Base-by-base conservation (phyloP, 2,113 vertebrate genomes). In the Aspidoscelis tigris region DNA sequence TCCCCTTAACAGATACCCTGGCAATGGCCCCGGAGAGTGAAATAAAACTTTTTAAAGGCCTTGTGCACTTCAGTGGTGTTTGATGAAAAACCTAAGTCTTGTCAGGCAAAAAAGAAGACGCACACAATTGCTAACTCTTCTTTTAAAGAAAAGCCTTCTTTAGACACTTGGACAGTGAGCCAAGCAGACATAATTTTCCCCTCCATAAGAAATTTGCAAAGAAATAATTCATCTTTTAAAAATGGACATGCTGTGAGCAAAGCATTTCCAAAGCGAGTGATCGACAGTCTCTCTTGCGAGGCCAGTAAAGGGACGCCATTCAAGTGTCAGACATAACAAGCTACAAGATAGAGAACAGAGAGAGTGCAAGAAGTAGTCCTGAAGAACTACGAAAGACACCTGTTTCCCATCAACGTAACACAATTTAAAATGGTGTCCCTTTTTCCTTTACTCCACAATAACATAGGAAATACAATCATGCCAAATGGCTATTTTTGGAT, bases 351-450 rank as follows among this genome's bases (percentile, higher is more conserved):
- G 53, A 81, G 21, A 80, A 64, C 68, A 65, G 21, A 53, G 43
- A 69, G 5, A n/a, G n/a, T 26, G 21, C 74, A 77, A 43, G n/a
- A 53, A 44, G 78, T 14, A 71, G 44, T 16, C 12, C 43, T 73
- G 11, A 41, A 47, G 12, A 18, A 14, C 39, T 69, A 24, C 14
- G 70, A 71, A 64, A 58, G 65, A 16, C 84, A 64, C 26, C 73
- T 81, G 50, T 86, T 86, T 70, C 39, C 26, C 50, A 71, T 81
- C 73, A 81, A 11, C 9, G 5, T 58, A n/a, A 81, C 7, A 20
- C 16, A 21, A 26, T 71, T 26, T 50, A 50, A 26, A 3, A 7
- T 20, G 24, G 22, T 47, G 39, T 21, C 26, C 47, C 16, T 55
- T 61, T 81, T 61, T 81, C 10, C n/a, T 81, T 65, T 8, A 65